phyloP scores from a whole-genome alignment of 2,113 vertebrate species.

The Sinocyclocheilus anophthalmus region DNA sequence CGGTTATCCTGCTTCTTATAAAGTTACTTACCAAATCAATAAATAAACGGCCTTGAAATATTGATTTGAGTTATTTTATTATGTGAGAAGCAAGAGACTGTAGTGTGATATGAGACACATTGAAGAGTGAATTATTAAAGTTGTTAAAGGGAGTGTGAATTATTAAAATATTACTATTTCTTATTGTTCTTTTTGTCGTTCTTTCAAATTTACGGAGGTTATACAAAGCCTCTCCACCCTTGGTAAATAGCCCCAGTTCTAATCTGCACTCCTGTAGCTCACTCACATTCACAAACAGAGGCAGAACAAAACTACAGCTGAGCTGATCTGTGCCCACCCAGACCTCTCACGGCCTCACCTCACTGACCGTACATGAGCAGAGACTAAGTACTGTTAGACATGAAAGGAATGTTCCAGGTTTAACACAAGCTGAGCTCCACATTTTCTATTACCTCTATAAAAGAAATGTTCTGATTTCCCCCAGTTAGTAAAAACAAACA shows the following conservation, averaged over 20 bases:
- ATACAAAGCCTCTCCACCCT: slow-evolving; percentile 13
- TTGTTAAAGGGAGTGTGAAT: neutral
- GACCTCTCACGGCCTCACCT: neutral
- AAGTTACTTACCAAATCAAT: neutral
- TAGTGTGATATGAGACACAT: neutral
- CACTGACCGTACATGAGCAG: neutral
- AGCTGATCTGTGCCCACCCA: neutral
- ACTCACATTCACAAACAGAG: neutral
- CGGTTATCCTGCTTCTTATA: neutral
- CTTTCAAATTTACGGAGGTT: neutral
- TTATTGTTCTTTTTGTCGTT: neutral
- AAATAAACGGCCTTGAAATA: neutral
- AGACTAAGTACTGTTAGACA: neutral
- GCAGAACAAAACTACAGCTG: slow-evolving; percentile 13
- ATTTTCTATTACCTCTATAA: too few species aligned
- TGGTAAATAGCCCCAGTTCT: slow-evolving; percentile 1
- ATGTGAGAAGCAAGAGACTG: neutral
- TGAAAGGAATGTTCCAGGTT: neutral
- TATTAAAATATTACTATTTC: neutral
- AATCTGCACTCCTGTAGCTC: slow-evolving; percentile 9
- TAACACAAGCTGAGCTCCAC: too few species aligned
- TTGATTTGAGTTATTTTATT: neutral
- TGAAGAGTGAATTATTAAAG: neutral
- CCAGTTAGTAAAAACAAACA: too few species aligned
- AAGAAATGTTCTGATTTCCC: too few species aligned